Base-by-base conservation (phyloP, 2,888 invertebrate species). In the Trichopria drosophilae region DNA sequence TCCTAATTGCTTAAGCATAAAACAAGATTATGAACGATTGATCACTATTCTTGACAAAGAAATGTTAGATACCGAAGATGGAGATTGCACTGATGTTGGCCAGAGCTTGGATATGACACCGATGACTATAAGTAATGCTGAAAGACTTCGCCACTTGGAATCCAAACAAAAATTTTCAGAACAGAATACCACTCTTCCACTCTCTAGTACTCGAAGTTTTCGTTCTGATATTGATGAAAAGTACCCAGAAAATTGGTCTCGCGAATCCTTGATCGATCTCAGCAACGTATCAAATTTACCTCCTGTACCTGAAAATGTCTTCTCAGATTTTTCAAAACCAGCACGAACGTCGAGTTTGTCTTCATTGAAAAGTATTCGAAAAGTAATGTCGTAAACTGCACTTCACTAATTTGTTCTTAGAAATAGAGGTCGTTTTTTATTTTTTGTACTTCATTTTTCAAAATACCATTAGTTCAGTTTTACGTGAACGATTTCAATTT, bases 301-400 rank as follows among this genome's bases (percentile, higher is more conserved):
- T 3, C 69, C 78, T 2, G 78, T 78, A 1, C 78, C 78, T 1
- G 78, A 78, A 65, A 77, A 78, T 55, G 76, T 75, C 35, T 78
- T 78, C 48, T 74, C 76, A 3, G 68, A 72, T 53, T 77, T 73
- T 47, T 60, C 67, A n/a, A 75, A 73, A 59, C 77, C 78, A 7
- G 71, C 66, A 3, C 66, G 74, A 43, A 75, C 77, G 3, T 76
- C 76, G 3, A 78, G 78, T 60, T 65, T 78, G 32, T 77, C 77
- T 7, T 77, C 77, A 1, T 58, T 78, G 42, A 78, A 78, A 57
- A 77, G 76, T 32, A 73, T 77, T 63, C 62, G 77, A 36, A 77
- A 78, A 61, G 76, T 53, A 37, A 7, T 2, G 6, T 13, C 10
- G 10, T 0, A 10, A 16, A n/a, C n/a, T n/a, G n/a, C n/a, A n/a